Evolutionary conservation across 2,888 invertebrate genomes (phyloP).

Genomic region (Drosophila mercatorum): DNA sequence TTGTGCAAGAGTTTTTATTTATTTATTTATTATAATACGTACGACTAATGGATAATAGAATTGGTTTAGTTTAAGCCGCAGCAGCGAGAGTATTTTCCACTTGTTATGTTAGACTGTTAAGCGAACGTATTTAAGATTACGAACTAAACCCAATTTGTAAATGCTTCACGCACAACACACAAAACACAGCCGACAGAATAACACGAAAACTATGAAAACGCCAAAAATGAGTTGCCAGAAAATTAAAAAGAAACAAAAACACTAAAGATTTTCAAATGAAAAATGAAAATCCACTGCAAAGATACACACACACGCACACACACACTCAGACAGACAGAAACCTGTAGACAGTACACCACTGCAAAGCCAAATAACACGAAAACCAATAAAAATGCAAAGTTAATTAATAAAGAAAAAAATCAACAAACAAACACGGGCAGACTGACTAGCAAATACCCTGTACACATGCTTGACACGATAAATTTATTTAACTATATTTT

Average conservation of each 20-base stretch:
- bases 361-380: constrained; percentile 32
- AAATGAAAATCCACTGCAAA: constrained; percentile 15
- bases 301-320: constrained; percentile 2
- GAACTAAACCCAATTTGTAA: constrained; percentile 61
- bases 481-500: not conserved
- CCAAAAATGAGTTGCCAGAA: constrained; percentile 1
- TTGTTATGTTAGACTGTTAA: constrained; percentile 69
- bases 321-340: constrained; percentile 7
- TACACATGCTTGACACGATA: not conserved
- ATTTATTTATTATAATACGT: constrained; percentile 36
- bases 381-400: constrained; percentile 72
- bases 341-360: constrained; percentile 29
- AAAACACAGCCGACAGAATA: constrained; percentile 4
- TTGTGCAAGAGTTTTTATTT: constrained; percentile 64
- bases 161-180: constrained; percentile 57
- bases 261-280: constrained; percentile 20
- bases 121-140: constrained; percentile 54
- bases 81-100: constrained; percentile 60
- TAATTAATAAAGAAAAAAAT: constrained; percentile 55
- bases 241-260: not conserved
- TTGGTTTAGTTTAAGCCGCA: constrained; percentile 65
- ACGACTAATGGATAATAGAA: constrained; percentile 30
- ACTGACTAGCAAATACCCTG: not conserved
- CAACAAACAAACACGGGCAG: not conserved
- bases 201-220: constrained; percentile 4